phyloP scores from a whole-genome alignment of 2,888 invertebrate species.

The Cordilura impudica region DNA sequence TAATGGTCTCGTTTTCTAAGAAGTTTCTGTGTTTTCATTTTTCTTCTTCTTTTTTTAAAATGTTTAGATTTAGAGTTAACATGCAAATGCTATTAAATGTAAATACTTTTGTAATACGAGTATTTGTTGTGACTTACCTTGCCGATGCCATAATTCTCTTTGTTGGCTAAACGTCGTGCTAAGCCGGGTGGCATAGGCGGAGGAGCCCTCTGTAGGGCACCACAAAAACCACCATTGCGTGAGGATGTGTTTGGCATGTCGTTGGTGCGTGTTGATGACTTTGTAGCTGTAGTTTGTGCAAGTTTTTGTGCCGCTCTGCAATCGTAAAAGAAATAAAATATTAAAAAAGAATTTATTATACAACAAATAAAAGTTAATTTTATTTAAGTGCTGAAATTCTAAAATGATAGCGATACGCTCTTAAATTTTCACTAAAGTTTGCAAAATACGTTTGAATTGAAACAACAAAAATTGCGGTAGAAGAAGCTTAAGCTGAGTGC shows the following conservation, averaged over 20 bases:
- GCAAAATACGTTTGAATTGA: no score
- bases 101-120: neutral
- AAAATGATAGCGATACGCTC: no score
- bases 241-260: conserved; percentile 69
- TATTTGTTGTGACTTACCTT: conserved; percentile 80
- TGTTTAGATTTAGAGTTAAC: conserved; percentile 11
- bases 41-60: no score
- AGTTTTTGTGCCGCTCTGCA: conserved; percentile 85
- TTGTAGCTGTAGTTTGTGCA: conserved; percentile 74
- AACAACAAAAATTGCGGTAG: no score
- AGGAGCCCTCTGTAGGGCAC: conserved; percentile 84
- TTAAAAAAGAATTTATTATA: conserved; percentile 12
- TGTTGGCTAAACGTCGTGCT: conserved; percentile 84
- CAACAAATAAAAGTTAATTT: conserved; percentile 10
- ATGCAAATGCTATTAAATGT: conserved; percentile 38
- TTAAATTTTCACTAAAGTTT: no score
- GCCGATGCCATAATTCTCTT: conserved; percentile 86
- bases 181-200: conserved; percentile 87
- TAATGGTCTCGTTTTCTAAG: conserved; percentile 34
- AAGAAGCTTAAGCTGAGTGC: no score
- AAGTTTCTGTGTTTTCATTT: neutral
- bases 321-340: conserved; percentile 28
- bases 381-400: conserved; percentile 6
- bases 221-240: conserved; percentile 81
- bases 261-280: conserved; percentile 66